Evolutionary conservation across 2,113 vertebrate species (phyloP), one percentile per base, ranked within the genome.

Genomic region (Synodontis membranacea): DNA sequence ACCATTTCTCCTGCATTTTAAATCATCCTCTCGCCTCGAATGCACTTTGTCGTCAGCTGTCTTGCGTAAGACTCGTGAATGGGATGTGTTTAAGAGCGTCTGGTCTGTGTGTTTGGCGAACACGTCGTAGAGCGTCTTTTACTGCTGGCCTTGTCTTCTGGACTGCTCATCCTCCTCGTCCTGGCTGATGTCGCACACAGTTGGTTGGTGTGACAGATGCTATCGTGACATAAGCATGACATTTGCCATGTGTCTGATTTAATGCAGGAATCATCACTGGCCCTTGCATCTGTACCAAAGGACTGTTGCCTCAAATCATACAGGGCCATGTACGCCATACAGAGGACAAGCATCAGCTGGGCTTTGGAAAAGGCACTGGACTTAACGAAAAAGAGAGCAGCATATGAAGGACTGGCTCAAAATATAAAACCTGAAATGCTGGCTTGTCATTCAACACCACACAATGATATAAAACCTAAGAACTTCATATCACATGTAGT

Each of bases 21-120:
- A 89, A 91, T 90, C 90, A 88, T 86, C 79, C 21, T 62, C 89
- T 91, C 91, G 89, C 90, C 93, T 92, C 90, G 90, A 93, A 93
- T 92, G 93, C 93, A 93, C 93, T 92, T 93, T 93, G 91, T 93
- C 86, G 87, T 54, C 75, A 87, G 44, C 0, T 34, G 37, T 78
- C 76, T 82, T 83, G 80, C 60, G 17, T 84, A 66, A 88, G 81
- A 76, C 86, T 85, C 72, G 88, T 84, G 64, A 88, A 72, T 25
- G 80, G 80, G 60, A 52, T 54, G 56, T 28, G 46, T 56, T 62
- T 85, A 72, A 89, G 89, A 94, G 92, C 93, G 93, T 88, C 83
- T 52, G n/a, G 70, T 52, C 74, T 46, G 79, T 17, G 74, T 52
- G 19, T 48, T 37, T 46, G 56, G 44, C n/a, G n/a, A 54, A 85